These are phyloP conservation scores for Eolophus roseicapilla DNA, from an alignment of 2,113 vertebrate genomes.

Conservation along the genomic window DNA sequence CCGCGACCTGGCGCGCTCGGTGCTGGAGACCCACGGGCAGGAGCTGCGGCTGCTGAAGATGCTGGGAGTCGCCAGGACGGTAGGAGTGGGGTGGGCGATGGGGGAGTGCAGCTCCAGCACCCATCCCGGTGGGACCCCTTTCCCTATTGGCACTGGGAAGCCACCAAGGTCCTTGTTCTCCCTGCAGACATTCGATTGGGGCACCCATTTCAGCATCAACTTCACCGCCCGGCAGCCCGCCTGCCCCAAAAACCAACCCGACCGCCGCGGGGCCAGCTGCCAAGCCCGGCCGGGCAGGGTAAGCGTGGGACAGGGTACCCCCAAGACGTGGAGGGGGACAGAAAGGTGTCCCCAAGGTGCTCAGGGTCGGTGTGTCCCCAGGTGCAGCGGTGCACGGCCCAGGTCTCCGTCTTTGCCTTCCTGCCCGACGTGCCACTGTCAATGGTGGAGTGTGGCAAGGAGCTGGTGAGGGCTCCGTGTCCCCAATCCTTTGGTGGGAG, in stretches of 20 bases:
- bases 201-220: slow-evolving; percentile 46
- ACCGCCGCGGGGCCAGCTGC: not conserved
- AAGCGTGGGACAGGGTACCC: not conserved
- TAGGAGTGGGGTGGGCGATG: not conserved
- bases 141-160: not conserved
- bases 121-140: not conserved
- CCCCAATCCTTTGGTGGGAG: fast-evolving
- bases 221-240: slow-evolving; percentile 42
- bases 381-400: slow-evolving; percentile 17
- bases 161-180: not conserved
- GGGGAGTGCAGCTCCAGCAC: no score
- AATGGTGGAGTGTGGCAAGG: slow-evolving; percentile 28
- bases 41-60: slow-evolving; percentile 43
- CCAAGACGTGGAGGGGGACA: fast-evolving
- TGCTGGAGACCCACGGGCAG: slow-evolving; percentile 40
- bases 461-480: not conserved
- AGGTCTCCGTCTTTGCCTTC: slow-evolving; percentile 56
- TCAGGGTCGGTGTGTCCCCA: not conserved
- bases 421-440: slow-evolving; percentile 52
- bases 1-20: not conserved
- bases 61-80: slow-evolving; percentile 17
- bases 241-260: not conserved
- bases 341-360: not conserved
- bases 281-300: slow-evolving; percentile 8
- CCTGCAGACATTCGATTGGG: slow-evolving; percentile 38